phyloP scores from a whole-genome alignment of 1,140 invertebrate species.

The Drosophila gunungcola region DNA sequence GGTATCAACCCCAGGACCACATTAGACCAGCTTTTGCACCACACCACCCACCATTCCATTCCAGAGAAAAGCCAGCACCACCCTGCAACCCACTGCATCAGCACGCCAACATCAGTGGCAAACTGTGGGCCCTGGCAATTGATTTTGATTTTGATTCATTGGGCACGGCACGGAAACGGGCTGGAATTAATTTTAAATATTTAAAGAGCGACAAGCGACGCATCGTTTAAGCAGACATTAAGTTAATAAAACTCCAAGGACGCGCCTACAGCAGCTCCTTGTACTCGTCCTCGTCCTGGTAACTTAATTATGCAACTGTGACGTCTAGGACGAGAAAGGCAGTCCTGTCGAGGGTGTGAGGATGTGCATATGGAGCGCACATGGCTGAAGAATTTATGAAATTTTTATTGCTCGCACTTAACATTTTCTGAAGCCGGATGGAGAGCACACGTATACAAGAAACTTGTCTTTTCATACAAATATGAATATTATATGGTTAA shows the following conservation, averaged over 20 bases:
- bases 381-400: conserved; percentile 44
- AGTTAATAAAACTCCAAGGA: conserved; percentile 79
- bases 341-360: not conserved
- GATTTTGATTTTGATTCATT: conserved; percentile 73
- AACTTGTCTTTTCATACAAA: no score
- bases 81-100: not conserved
- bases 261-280: conserved; percentile 11
- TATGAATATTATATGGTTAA: no score
- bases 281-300: conserved; percentile 37
- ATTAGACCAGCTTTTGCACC: conserved; percentile 7
- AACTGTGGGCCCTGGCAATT: conserved; percentile 59
- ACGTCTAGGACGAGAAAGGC: conserved; percentile 30
- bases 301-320: conserved; percentile 74
- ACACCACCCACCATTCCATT: no score
- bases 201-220: conserved; percentile 58
- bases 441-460: conserved; percentile 5
- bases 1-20: conserved; percentile 46
- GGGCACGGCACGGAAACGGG: not conserved
- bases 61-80: not conserved
- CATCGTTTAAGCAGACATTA: conserved; percentile 74
- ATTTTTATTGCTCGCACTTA: conserved; percentile 54
- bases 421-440: conserved; percentile 25
- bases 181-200: conserved; percentile 76
- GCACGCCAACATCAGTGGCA: conserved; percentile 36
- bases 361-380: conserved; percentile 10